Percentiles rank a stretch among this genome's conserved stretches.
These are phyloP conservation scores for Pomatorhinus ruficollis DNA, from an alignment of 2,113 vertebrate genomes.

Conservation along the genomic window DNA sequence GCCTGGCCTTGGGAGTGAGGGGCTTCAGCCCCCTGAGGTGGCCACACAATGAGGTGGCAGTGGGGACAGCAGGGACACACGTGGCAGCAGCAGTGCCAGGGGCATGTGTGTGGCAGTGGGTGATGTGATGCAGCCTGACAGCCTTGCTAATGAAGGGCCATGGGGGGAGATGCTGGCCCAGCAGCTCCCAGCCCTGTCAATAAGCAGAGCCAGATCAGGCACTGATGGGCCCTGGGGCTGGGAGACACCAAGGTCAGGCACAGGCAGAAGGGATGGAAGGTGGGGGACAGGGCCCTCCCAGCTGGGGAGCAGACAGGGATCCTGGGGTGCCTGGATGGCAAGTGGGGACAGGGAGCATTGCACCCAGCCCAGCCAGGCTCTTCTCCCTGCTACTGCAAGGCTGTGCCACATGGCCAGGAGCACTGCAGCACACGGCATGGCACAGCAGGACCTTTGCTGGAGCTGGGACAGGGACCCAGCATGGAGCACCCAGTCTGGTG, in stretches of 20 bases:
- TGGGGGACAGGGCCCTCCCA: not conserved
- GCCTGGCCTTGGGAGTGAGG: not conserved
- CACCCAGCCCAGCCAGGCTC: not conserved
- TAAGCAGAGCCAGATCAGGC: not conserved
- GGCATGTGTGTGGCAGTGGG: rapidly evolving
- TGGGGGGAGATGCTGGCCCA: not conserved
- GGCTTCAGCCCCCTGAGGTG: not conserved
- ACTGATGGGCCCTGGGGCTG: constrained; percentile 35
- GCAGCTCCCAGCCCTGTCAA: constrained; percentile 22
- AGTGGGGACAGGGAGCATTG: not conserved
- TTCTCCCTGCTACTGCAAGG: not conserved
- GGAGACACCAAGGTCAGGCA: constrained; percentile 49
- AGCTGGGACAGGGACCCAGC: not conserved
- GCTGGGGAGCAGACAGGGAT: not conserved
- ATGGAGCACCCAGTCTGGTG: rapidly evolving
- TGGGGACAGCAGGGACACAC: not conserved
- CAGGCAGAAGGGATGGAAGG: not conserved
- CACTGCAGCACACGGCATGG: rapidly evolving
- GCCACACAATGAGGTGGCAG: not conserved
- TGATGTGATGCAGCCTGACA: constrained; percentile 48
- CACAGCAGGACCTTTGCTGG: rapidly evolving
- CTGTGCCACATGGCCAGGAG: not conserved
- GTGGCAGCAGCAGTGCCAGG: not conserved
- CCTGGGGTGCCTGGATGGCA: not conserved
- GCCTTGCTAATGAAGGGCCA: not conserved